These are phyloP conservation scores for Drosophila falleni DNA, from an alignment of 2,888 invertebrate species.

Conservation along the genomic window DNA sequence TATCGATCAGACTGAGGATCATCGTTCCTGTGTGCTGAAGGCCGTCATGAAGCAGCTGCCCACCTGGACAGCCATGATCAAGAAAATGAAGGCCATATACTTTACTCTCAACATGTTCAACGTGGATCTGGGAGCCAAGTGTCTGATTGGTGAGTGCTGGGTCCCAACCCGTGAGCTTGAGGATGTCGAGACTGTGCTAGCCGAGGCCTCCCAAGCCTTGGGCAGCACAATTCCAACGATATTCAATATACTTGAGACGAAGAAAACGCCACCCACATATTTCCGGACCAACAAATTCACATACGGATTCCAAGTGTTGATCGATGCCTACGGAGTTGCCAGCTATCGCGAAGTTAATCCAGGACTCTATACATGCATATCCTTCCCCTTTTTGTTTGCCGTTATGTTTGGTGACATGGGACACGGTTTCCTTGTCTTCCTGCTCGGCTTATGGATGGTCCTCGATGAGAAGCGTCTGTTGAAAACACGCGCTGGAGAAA, in stretches of 20 bases:
- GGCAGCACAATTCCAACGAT: conserved; percentile 97
- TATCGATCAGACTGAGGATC: conserved; percentile 93
- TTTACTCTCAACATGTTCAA: conserved; percentile 96
- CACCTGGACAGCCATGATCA: conserved; percentile 92
- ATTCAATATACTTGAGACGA: conserved; percentile 93
- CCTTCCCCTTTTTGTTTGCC: conserved; percentile 97
- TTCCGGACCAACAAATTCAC: conserved; percentile 97
- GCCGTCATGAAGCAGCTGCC: conserved; percentile 93
- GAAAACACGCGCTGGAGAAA: conserved; percentile 91
- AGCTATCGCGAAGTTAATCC: conserved; percentile 97
- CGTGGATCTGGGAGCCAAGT: conserved; percentile 95
- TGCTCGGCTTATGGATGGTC: conserved; percentile 94
- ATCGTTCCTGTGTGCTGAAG: conserved; percentile 91
- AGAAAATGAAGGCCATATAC: conserved; percentile 96
- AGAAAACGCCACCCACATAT: conserved; percentile 94
- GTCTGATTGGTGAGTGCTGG: conserved; percentile 95
- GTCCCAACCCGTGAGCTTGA: conserved; percentile 90
- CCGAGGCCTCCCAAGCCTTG: conserved; percentile 92
- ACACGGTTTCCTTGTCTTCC: conserved; percentile 93
- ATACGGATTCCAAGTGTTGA: conserved; percentile 95
- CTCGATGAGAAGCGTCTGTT: conserved; percentile 91
- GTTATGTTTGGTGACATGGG: conserved; percentile 98
- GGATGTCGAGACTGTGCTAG: conserved; percentile 91
- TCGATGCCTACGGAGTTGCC: conserved; percentile 97
- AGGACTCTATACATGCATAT: conserved; percentile 93